A percentile compares a stretch with the other conserved stretches of the same genome.
These are phyloP conservation scores for Grammomys surdaster DNA, from an alignment of 2,113 vertebrate genomes.

Conservation along the genomic window DNA sequence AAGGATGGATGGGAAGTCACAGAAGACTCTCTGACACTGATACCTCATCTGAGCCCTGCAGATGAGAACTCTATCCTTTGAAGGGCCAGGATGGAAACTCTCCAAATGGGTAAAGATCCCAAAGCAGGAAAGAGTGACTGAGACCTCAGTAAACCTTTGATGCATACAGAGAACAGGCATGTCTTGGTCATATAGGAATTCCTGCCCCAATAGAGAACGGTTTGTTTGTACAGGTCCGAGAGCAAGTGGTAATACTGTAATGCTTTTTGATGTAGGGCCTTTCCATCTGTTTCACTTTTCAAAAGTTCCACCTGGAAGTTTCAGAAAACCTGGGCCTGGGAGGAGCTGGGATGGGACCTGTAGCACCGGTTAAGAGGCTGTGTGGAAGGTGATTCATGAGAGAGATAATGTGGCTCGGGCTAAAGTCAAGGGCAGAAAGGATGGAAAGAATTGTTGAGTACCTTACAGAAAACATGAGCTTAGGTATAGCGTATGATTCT, in stretches of 20 bases:
- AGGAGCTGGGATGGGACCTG: neutral
- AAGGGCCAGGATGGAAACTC: neutral
- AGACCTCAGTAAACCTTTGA: no score
- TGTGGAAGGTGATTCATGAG: neutral
- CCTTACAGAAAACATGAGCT: neutral
- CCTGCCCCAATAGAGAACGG: neutral
- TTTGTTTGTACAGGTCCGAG: neutral
- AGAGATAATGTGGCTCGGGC: neutral
- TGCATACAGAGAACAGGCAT: fast-evolving
- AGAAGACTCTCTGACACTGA: neutral
- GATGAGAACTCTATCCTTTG: neutral
- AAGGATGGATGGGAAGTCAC: neutral
- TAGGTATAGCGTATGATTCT: no score
- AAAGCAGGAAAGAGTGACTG: neutral
- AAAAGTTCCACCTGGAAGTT: conserved; percentile 2
- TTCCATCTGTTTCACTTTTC: neutral
- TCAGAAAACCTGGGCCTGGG: neutral
- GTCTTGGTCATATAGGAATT: fast-evolving
- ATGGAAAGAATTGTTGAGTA: neutral
- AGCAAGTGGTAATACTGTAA: neutral
- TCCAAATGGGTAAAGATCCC: neutral
- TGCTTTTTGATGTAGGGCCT: neutral
- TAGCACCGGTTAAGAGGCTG: neutral
- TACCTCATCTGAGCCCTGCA: neutral
- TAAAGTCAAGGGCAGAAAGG: neutral